phyloP scores from a whole-genome alignment of 2,113 vertebrate genomes.

The Pristiophorus japonicus region DNA sequence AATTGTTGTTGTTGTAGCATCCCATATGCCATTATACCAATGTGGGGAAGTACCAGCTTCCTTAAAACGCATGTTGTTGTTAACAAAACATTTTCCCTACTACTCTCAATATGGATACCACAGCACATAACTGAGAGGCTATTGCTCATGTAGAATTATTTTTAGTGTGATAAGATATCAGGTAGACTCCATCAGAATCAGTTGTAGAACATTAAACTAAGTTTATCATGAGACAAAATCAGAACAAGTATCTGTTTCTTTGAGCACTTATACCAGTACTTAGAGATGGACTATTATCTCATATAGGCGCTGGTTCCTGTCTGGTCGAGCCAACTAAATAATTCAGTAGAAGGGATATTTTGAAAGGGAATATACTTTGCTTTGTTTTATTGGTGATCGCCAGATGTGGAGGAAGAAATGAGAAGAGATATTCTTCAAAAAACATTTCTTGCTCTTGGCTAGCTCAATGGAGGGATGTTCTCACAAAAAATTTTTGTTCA shows the following conservation, averaged over 20 bases:
- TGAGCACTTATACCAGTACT: neutral
- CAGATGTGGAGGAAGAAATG: neutral
- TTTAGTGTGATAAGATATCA: neutral
- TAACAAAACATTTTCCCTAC: neutral
- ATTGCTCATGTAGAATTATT: conserved; percentile 19
- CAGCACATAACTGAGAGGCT: neutral
- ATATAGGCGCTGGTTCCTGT: neutral
- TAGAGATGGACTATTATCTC: neutral
- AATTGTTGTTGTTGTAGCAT: neutral
- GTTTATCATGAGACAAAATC: neutral
- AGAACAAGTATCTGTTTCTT: neutral
- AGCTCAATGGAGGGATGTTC: neutral
- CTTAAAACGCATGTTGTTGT: neutral
- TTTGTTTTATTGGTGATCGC: neutral
- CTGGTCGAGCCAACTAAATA: neutral
- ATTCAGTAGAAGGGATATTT: conserved; percentile 22
- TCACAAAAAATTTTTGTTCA: neutral
- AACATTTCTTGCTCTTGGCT: no score
- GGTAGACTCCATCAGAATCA: neutral
- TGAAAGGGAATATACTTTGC: conserved; percentile 9
- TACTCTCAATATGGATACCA: neutral
- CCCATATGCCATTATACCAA: neutral
- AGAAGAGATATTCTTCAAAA: neutral
- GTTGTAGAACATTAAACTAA: neutral
- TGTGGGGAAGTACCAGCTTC: neutral